phyloP scores from a whole-genome alignment of 2,113 vertebrate genomes.

The Fulmarus glacialis region DNA sequence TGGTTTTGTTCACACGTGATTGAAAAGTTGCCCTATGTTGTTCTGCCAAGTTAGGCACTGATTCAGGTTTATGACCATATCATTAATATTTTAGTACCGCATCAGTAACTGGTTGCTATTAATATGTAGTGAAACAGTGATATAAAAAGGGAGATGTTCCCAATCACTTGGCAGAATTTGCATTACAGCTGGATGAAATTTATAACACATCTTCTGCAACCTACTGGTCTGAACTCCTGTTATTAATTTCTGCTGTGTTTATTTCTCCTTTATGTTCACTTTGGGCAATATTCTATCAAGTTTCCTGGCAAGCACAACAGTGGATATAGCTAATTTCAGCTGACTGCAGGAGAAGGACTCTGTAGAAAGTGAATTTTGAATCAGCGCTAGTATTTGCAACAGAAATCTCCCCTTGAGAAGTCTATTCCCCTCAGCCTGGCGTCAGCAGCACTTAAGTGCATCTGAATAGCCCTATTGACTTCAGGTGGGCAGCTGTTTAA shows the following conservation, averaged over 20 bases:
- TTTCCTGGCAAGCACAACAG: constrained; percentile 56
- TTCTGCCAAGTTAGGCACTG: constrained; percentile 59
- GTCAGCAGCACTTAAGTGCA: constrained; percentile 49
- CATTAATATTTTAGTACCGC: constrained; percentile 66
- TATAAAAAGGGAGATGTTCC: constrained; percentile 63
- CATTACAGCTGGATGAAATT: constrained; percentile 67
- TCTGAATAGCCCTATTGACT: constrained; percentile 59
- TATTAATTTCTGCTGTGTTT: constrained; percentile 69
- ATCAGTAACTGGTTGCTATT: constrained; percentile 67
- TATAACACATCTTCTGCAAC: constrained; percentile 54
- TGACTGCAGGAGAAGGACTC: constrained; percentile 53
- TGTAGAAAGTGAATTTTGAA: constrained; percentile 60
- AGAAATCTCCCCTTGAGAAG: constrained; percentile 43
- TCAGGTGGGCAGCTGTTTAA: constrained; percentile 63
- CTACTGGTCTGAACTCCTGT: constrained; percentile 55
- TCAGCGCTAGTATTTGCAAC: constrained; percentile 34
- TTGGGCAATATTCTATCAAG: constrained; percentile 58
- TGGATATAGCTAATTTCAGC: constrained; percentile 65
- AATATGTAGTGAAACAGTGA: constrained; percentile 55
- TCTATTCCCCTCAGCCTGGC: constrained; percentile 38
- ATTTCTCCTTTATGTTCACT: constrained; percentile 68
- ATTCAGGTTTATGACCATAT: constrained; percentile 59
- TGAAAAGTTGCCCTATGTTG: constrained; percentile 31
- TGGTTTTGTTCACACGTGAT: constrained; percentile 31
- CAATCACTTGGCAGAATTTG: constrained; percentile 61